phyloP scores from a whole-genome alignment of 53 echinoderm and acorn worm species.

The Paelopatides confundens region DNA sequence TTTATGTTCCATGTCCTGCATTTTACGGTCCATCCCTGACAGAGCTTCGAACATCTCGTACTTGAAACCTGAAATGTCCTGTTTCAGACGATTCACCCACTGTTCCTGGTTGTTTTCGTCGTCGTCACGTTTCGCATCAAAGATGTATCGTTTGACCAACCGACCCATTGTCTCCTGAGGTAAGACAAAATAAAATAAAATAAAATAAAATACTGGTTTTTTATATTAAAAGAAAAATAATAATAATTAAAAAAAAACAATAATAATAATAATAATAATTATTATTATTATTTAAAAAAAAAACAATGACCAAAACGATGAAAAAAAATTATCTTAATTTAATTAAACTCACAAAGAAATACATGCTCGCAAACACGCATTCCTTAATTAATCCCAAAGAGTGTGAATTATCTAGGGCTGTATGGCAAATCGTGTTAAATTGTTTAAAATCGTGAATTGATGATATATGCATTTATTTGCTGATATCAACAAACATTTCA shows the following conservation, averaged over 20 bases:
- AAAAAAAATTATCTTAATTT: too few relatives aligned
- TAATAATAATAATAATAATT: background rate
- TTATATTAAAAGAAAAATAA: background rate
- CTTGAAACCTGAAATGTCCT: conserved; percentile 98
- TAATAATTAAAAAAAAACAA: background rate
- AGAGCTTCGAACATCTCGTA: conserved; percentile 99
- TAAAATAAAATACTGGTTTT: background rate
- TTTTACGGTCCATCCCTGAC: conserved; percentile 95
- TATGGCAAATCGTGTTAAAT: too few relatives aligned
- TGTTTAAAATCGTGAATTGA: too few relatives aligned
- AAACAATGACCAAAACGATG: background rate
- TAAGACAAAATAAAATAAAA: background rate
- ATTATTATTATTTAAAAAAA: background rate
- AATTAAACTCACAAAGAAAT: too few relatives aligned
- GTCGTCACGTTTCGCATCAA: conserved; percentile 92
- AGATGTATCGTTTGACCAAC: conserved; percentile 95
- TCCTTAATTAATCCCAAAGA: too few relatives aligned
- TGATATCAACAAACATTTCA: too few relatives aligned
- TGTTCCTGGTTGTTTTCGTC: conserved; percentile 98
- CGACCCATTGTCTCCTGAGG: conserved; percentile 94
- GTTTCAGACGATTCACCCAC: conserved; percentile 95
- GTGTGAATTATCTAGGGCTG: too few relatives aligned
- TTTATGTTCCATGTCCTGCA: conserved; percentile 93
- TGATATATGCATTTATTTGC: too few relatives aligned
- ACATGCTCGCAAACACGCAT: too few relatives aligned